Base-by-base conservation (phyloP, 2,113 vertebrate genomes). In the Ia io region DNA sequence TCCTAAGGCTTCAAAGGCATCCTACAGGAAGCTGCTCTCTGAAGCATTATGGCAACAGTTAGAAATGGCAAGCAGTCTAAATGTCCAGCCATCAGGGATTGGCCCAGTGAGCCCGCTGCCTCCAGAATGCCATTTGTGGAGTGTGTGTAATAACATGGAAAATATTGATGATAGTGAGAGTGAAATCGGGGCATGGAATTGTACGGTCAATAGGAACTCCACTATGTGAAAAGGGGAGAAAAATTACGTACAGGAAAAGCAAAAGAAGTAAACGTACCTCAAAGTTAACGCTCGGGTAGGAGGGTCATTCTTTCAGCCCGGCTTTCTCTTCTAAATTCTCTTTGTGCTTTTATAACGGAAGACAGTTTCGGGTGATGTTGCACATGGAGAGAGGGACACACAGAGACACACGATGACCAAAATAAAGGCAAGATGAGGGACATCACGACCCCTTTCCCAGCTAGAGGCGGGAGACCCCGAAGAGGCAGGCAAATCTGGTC, bases 121-220 rank as follows among this genome's bases (percentile, higher is more conserved):
- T 95, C 67, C 59, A 67, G 47, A 76, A 32, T 16, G 32, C n/a
- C 80, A 16, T 93, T 93, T 82, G 84, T 17, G 73, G 87, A 90
- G 53, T 78, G 59, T 40, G 13, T 74, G 82, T 90, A 82, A 92
- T 82, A 73, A 93, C 82, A 49, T 23, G 80, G 94, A 88, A 97
- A 92, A 84, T 74, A 67, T 53, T 88, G 59, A 49, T 0, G 23
- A 63, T 8, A 2, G n/a, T 73, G 92, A 42, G 70, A 84, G 59
- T n/a, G 92, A 86, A 88, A 90, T 61, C 49, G 32, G 69, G 23
- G 37, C 22, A 0, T 51, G 78, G 80, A 80, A 87, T 32, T 51
- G 16, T 79, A 63, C 0, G 40, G 76, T 76, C 84, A 17, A 40
- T 69, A 35, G 3, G 59, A 77, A 76, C 51, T 84, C 86, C 18